Conservation (phyloP, 2,888 invertebrate genomes). For the Phaedon cochleariae region DNA sequence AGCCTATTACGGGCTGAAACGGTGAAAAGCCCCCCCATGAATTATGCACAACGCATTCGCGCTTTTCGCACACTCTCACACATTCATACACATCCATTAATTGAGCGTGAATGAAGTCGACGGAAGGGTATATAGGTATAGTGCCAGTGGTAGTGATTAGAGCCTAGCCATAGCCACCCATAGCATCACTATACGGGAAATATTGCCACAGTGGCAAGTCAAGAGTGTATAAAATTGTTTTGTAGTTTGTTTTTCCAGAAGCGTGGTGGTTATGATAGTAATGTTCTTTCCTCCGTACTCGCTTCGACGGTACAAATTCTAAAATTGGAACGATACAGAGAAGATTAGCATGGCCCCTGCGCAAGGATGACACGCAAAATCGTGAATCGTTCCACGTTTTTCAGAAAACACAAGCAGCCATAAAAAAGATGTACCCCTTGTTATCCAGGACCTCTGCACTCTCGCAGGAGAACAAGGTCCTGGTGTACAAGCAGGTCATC, state of each 20-base stretch:
- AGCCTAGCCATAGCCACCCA: not conserved
- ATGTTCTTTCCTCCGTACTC: no score
- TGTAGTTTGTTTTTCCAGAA: no score
- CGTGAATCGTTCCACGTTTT: constrained; percentile 88
- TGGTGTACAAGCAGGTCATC: no score
- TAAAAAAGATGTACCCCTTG: no score
- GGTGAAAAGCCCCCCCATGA: constrained; percentile 32
- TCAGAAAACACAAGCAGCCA: no score
- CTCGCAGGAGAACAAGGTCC: no score
- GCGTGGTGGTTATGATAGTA: no score
- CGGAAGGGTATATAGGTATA: constrained; percentile 15
- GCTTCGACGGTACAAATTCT: constrained; percentile 84
- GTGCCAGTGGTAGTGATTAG: no score
- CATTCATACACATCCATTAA: constrained; percentile 35
- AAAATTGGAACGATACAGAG: constrained; percentile 94
- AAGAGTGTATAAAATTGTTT: no score
- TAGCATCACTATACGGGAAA: no score
- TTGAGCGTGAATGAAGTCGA: constrained; percentile 31
- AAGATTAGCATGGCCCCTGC: constrained; percentile 93
- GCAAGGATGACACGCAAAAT: constrained; percentile 94
- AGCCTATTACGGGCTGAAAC: constrained; percentile 26
- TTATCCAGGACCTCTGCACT: no score
- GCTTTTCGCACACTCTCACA: constrained; percentile 12
- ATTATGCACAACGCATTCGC: constrained; percentile 30
- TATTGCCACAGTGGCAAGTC: no score